Conservation (phyloP, 2,888 invertebrate species). For the Drosophila maculinotata region DNA sequence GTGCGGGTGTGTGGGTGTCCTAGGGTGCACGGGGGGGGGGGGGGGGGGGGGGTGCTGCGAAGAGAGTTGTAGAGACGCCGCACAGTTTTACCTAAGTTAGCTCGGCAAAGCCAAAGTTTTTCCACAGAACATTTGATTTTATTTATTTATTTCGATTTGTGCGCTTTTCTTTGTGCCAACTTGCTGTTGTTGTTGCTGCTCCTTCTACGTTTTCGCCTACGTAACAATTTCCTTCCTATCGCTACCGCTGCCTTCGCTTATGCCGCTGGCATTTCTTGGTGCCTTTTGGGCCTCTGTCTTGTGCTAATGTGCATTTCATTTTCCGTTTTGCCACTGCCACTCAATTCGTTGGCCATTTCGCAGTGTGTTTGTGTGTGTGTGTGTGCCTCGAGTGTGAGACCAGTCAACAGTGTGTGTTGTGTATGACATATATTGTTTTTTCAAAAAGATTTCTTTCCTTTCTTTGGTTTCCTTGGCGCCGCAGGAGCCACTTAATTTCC, state of each 20-base stretch:
- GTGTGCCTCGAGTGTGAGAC: conserved; percentile 22
- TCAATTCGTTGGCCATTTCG: conserved; percentile 73
- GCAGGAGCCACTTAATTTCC: conserved; percentile 73
- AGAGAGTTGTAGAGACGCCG: conserved; percentile 3
- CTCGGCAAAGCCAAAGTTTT: conserved; percentile 60
- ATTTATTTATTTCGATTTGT: conserved; percentile 78
- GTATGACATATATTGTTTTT: conserved; percentile 74
- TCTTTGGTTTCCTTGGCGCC: conserved; percentile 54
- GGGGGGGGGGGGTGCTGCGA: no score
- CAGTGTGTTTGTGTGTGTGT: not conserved
- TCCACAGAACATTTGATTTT: conserved; percentile 74
- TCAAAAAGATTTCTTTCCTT: conserved; percentile 55
- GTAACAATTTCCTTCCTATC: conserved; percentile 70
- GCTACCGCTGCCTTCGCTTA: conserved; percentile 29
- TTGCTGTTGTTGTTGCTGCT: conserved; percentile 28
- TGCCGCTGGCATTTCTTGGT: conserved; percentile 27
- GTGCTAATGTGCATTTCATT: conserved; percentile 80
- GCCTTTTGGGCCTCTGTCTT: conserved; percentile 29
- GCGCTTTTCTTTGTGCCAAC: conserved; percentile 39
- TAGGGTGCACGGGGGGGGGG: no score
- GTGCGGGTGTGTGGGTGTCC: not conserved
- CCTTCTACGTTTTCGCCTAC: conserved; percentile 52
- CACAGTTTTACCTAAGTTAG: conserved; percentile 59
- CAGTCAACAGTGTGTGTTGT: conserved; percentile 37
- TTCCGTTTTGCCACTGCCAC: conserved; percentile 70